phyloP scores from a whole-genome alignment of 1,140 invertebrate genomes.

The Tribolium madens region DNA sequence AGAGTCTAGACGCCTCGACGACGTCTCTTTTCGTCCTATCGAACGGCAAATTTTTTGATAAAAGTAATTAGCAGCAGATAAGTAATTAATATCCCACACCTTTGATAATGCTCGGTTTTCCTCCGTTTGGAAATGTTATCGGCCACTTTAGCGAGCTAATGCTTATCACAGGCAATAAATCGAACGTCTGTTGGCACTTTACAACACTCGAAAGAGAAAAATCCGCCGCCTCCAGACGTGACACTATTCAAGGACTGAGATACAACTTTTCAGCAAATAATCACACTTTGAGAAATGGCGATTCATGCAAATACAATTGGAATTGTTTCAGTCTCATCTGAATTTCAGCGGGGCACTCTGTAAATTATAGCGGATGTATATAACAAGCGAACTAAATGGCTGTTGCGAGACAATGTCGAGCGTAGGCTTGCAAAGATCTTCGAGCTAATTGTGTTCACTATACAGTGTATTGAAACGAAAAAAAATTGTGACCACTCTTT shows the following conservation, averaged over 20 bases:
- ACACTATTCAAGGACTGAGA: slow-evolving; percentile 1
- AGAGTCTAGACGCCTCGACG: slow-evolving; percentile 21
- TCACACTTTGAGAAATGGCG: slow-evolving; percentile 4
- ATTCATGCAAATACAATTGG: slow-evolving; percentile 32
- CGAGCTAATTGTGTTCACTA: not conserved
- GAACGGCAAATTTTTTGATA: not conserved
- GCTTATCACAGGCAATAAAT: slow-evolving; percentile 22
- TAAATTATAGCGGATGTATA: slow-evolving; percentile 27
- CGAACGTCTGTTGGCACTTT: slow-evolving; percentile 3
- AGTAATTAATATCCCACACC: not conserved
- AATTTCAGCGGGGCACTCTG: slow-evolving; percentile 24
- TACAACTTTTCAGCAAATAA: slow-evolving; percentile 3
- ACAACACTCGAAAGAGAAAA: slow-evolving; percentile 9
- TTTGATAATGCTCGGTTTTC: slow-evolving; percentile 2
- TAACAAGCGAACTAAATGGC: slow-evolving; percentile 23
- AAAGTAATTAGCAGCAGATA: not conserved
- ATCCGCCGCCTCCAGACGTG: slow-evolving; percentile 11
- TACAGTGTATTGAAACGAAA: not conserved
- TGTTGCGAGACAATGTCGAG: slow-evolving; percentile 21
- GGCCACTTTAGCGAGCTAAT: slow-evolving; percentile 5
- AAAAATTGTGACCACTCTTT: not conserved
- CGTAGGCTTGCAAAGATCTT: slow-evolving; percentile 21
- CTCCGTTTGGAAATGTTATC: slow-evolving; percentile 12
- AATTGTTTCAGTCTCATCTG: slow-evolving; percentile 24
- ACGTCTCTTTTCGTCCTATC: not conserved